A percentile compares a stretch with the other conserved stretches of the same genome.
Evolutionary conservation across 2,888 invertebrate genomes (phyloP).

Genomic region (Brachyptera risi): DNA sequence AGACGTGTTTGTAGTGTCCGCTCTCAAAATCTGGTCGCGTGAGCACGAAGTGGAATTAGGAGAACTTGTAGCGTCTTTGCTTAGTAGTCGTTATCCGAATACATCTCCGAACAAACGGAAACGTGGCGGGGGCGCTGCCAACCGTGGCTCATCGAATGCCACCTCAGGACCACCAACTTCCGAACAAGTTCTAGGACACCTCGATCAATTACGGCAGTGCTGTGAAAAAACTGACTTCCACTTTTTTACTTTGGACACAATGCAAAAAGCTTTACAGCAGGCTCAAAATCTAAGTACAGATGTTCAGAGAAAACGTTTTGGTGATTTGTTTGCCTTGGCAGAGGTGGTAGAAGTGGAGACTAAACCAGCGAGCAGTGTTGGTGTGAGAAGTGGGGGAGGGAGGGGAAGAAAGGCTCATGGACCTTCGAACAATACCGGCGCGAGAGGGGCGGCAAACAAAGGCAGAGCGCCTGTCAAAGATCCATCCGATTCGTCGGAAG

Average conservation of each 20-base stretch:
- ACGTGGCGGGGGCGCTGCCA: constrained; percentile 61
- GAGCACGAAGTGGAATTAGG: constrained; percentile 85
- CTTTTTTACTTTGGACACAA: constrained; percentile 82
- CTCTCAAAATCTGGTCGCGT: constrained; percentile 91
- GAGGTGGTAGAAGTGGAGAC: constrained; percentile 72
- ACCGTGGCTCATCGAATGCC: constrained; percentile 40
- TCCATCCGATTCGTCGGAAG: constrained; percentile 67
- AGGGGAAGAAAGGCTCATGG: constrained; percentile 36
- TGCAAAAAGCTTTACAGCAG: constrained; percentile 87
- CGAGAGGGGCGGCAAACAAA: constrained; percentile 41
- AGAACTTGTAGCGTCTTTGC: constrained; percentile 71
- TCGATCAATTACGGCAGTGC: constrained; percentile 82
- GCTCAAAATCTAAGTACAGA: constrained; percentile 86
- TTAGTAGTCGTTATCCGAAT: constrained; percentile 79
- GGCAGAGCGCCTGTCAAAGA: constrained; percentile 50
- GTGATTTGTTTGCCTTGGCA: constrained; percentile 83
- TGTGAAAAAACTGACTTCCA: constrained; percentile 49
- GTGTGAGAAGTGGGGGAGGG: constrained; percentile 33
- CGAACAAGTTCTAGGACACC: constrained; percentile 84
- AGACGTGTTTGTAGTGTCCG: constrained; percentile 87
- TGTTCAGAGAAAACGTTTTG: constrained; percentile 84
- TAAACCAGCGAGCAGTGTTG: constrained; percentile 40
- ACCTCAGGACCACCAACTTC: constrained; percentile 69
- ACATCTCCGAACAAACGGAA: constrained; percentile 90
- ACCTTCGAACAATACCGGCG: constrained; percentile 33